phyloP scores from a whole-genome alignment of 2,888 invertebrate genomes.

The Clusia tigrina region DNA sequence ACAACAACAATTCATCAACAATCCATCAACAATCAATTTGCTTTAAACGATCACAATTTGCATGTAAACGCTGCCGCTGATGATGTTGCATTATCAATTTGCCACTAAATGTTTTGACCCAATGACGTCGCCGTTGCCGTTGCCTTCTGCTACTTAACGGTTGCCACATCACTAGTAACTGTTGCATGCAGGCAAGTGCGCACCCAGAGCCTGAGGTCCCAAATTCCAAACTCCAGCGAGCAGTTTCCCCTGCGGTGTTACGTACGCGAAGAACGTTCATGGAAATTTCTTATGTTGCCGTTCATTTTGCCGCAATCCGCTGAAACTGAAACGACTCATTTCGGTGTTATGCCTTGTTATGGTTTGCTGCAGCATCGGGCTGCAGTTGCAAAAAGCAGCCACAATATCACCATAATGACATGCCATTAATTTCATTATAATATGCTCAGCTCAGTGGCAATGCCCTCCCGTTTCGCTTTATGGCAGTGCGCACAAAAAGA shows the following conservation, averaged over 20 bases:
- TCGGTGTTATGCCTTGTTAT: no score
- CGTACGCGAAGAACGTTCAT: no score
- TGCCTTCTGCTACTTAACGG: background rate
- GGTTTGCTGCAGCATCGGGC: no score
- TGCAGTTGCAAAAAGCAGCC: no score
- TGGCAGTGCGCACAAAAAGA: background rate
- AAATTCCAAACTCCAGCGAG: background rate
- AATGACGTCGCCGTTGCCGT: conserved; percentile 39
- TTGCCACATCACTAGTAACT: no score
- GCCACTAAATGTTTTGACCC: conserved; percentile 46
- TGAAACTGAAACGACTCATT: no score
- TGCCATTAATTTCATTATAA: conserved; percentile 56
- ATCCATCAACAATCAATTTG: conserved; percentile 42
- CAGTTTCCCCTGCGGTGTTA: no score
- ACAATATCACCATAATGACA: conserved; percentile 54
- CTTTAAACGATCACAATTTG: conserved; percentile 51
- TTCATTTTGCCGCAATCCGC: no score
- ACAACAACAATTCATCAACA: no score
- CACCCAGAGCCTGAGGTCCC: background rate
- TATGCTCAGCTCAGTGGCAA: background rate
- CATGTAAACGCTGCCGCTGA: conserved; percentile 52
- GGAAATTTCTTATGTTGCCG: no score
- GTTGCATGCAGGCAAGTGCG: no score
- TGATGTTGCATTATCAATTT: conserved; percentile 33
- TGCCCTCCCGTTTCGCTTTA: background rate